These are phyloP conservation scores for Capra hircus DNA, from an alignment of 2,113 vertebrate genomes.

Conservation along the genomic window DNA sequence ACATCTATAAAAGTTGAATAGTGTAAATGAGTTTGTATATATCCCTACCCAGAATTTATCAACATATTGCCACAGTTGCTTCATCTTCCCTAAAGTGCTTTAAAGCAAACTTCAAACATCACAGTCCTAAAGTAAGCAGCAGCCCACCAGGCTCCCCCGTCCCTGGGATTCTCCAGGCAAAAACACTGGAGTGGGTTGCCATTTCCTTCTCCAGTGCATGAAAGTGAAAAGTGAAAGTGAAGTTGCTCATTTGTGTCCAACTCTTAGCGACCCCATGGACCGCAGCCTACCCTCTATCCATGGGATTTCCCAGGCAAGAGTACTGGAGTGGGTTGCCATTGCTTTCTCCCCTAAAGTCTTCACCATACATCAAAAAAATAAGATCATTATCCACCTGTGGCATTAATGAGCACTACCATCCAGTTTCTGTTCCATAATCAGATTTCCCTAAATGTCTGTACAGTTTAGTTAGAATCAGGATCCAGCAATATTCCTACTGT, in stretches of 20 bases:
- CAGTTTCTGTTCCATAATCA: not conserved
- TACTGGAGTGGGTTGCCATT: no score
- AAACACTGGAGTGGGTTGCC: no score
- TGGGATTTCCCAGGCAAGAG: no score
- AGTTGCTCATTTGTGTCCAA: no score
- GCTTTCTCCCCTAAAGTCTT: not conserved
- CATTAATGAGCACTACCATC: not conserved
- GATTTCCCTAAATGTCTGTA: not conserved
- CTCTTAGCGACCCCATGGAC: no score
- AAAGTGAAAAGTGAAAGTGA: no score
- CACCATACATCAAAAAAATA: not conserved
- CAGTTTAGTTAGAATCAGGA: not conserved
- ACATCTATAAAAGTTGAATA: not conserved
- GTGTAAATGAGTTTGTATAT: not conserved
- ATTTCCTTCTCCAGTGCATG: no score
- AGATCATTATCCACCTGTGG: not conserved
- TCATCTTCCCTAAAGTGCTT: not conserved
- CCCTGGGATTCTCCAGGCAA: no score
- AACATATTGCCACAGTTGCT: not conserved
- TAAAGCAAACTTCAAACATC: not conserved
- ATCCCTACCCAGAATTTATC: not conserved
- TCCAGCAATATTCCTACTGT: not conserved
- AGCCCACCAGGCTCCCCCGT: no score
- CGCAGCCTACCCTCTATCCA: no score
- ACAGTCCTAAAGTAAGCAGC: not conserved